Conservation (phyloP, 2,797 vertebrate genomes). For the Gadopsis marmoratus region DNA sequence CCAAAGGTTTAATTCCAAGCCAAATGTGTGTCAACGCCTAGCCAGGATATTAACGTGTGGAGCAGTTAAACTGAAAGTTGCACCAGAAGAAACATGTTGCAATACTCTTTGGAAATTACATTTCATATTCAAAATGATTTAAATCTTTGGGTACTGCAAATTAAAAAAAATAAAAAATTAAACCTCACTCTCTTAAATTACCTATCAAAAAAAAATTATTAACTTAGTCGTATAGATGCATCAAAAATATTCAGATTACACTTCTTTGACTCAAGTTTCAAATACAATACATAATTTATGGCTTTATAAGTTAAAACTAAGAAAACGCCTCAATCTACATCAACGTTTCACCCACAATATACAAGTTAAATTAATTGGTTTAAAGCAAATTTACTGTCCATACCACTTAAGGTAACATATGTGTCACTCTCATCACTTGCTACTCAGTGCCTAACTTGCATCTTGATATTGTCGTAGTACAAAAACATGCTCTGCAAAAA, state of each 20-base stretch:
- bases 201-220: conserved; percentile 79
- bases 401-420: conserved; percentile 78
- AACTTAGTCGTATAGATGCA: conserved; percentile 87
- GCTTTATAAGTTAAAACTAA: conserved; percentile 89
- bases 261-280: conserved; percentile 86
- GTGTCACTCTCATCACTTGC: conserved; percentile 78
- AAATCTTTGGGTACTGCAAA: conserved; percentile 81
- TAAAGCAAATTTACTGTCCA: conserved; percentile 80
- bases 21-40: conserved; percentile 81
- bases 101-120: conserved; percentile 81
- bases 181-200: conserved; percentile 85
- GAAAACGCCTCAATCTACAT: conserved; percentile 83
- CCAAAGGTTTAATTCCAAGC: conserved; percentile 75
- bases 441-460: conserved; percentile 87
- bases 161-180: conserved; percentile 40
- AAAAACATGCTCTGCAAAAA: conserved; percentile 85
- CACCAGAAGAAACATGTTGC: conserved; percentile 76
- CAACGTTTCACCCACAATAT: conserved; percentile 82
- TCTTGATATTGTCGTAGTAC: conserved; percentile 81
- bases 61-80: conserved; percentile 76
- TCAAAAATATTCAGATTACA: conserved; percentile 89
- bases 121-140: conserved; percentile 74
- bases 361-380: conserved; percentile 88
- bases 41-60: conserved; percentile 65
- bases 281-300: conserved; percentile 91